Evolutionary conservation across 2,888 invertebrate species (phyloP).

Genomic region (Deilephila elpenor): DNA sequence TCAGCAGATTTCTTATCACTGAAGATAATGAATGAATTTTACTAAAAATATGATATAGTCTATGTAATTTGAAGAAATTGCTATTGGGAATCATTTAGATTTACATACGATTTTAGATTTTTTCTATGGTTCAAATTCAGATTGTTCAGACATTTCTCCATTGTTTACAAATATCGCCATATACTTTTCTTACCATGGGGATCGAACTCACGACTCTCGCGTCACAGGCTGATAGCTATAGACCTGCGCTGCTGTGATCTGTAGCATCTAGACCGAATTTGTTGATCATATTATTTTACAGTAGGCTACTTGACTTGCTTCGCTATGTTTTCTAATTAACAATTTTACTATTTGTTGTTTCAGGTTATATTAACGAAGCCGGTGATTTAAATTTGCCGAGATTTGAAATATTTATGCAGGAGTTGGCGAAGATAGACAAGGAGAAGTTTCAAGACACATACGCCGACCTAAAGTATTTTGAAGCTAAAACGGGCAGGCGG

Average conservation of each 20-base stretch:
- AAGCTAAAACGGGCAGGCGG: conserved; percentile 89
- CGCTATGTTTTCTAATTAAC: background rate
- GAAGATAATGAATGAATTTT: too few relatives aligned
- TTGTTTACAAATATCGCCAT: too few relatives aligned
- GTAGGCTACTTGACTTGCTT: too few relatives aligned
- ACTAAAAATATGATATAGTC: too few relatives aligned
- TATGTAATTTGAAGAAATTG: too few relatives aligned
- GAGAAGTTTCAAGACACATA: conserved; percentile 90
- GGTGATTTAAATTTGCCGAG: conserved; percentile 92
- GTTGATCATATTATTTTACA: background rate
- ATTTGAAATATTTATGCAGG: conserved; percentile 93
- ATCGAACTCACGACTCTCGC: background rate
- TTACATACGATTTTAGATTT: too few relatives aligned
- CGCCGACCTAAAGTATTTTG: conserved; percentile 93
- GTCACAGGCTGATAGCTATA: background rate
- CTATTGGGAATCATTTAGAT: too few relatives aligned
- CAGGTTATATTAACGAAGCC: conserved; percentile 96
- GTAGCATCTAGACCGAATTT: background rate
- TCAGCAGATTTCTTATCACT: too few relatives aligned
- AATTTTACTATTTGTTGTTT: conserved; percentile 33
- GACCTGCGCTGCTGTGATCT: background rate
- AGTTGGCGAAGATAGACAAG: conserved; percentile 89
- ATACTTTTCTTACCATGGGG: background rate
- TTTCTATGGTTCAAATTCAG: too few relatives aligned
- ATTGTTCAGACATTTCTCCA: too few relatives aligned